A percentile compares a stretch with the other conserved stretches of the same genome.
Conservation (phyloP, 2,113 vertebrate species). For the Syngnathus scovelli region DNA sequence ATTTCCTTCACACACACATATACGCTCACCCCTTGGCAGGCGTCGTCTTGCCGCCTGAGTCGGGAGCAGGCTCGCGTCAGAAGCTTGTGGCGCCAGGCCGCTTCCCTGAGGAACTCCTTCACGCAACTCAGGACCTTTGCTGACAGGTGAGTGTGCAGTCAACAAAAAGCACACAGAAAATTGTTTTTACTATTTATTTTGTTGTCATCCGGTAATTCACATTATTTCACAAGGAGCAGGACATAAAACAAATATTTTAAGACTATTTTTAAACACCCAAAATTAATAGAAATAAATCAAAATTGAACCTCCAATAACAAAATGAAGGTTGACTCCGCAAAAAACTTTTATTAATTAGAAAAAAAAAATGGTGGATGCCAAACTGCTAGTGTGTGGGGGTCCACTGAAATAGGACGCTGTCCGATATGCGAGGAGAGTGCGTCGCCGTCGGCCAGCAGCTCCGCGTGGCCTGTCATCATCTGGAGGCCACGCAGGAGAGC, state of each 20-base stretch:
- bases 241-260: no score
- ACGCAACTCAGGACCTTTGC: conserved; percentile 62
- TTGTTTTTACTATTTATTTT: neutral
- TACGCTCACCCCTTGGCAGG: conserved; percentile 41
- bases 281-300: no score
- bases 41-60: conserved; percentile 26
- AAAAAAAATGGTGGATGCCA: no score
- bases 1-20: conserved; percentile 6
- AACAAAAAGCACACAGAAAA: neutral
- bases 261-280: no score
- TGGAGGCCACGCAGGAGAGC: conserved; percentile 59
- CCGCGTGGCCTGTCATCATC: conserved; percentile 66
- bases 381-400: no score
- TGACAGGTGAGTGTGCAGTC: conserved; percentile 62
- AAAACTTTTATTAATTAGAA: no score
- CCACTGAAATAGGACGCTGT: conserved; percentile 62
- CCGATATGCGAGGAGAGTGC: conserved; percentile 69
- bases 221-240: neutral
- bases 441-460: conserved; percentile 57
- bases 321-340: no score
- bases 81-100: conserved; percentile 73
- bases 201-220: neutral
- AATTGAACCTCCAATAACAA: no score
- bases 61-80: conserved; percentile 53
- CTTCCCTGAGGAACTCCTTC: conserved; percentile 68